phyloP scores from a whole-genome alignment of 2,888 invertebrate genomes.

The Cryptosula pallasiana region DNA sequence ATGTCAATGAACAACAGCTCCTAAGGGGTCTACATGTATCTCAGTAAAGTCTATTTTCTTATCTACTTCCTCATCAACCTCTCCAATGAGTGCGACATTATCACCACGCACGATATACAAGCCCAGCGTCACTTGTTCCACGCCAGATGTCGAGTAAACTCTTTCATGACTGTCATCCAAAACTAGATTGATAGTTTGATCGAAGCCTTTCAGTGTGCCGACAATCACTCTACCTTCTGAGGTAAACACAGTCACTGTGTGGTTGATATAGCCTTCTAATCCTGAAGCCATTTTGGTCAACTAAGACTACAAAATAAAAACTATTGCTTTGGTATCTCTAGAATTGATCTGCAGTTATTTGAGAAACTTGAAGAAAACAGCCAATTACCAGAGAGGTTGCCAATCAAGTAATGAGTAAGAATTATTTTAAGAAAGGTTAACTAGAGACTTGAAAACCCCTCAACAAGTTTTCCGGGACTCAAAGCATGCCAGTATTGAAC shows the following conservation, averaged over 20 bases:
- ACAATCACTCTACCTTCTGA: conserved; percentile 92
- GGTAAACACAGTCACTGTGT: conserved; percentile 89
- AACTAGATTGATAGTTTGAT: conserved; percentile 97
- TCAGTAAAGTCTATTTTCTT: conserved; percentile 57
- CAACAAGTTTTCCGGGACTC: too few species aligned
- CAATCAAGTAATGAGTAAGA: too few species aligned
- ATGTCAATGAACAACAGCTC: conserved; percentile 49
- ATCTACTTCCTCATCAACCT: conserved; percentile 60
- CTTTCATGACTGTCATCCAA: conserved; percentile 96
- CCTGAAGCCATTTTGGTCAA: conserved; percentile 75
- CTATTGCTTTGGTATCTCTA: too few species aligned
- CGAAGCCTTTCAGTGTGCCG: conserved; percentile 96
- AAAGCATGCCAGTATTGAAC: too few species aligned
- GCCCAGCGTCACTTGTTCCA: conserved; percentile 91
- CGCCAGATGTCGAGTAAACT: conserved; percentile 89
- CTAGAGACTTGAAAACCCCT: too few species aligned
- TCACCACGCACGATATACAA: conserved; percentile 96
- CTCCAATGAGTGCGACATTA: conserved; percentile 71
- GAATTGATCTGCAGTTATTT: too few species aligned
- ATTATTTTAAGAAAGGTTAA: too few species aligned
- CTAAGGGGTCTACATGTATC: conserved; percentile 59
- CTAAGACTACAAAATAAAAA: too few species aligned
- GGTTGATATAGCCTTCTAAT: conserved; percentile 79
- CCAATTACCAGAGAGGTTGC: too few species aligned
- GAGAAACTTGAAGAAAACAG: too few species aligned